phyloP scores from a whole-genome alignment of 2,888 invertebrate species.

The Conomelus anceps region DNA sequence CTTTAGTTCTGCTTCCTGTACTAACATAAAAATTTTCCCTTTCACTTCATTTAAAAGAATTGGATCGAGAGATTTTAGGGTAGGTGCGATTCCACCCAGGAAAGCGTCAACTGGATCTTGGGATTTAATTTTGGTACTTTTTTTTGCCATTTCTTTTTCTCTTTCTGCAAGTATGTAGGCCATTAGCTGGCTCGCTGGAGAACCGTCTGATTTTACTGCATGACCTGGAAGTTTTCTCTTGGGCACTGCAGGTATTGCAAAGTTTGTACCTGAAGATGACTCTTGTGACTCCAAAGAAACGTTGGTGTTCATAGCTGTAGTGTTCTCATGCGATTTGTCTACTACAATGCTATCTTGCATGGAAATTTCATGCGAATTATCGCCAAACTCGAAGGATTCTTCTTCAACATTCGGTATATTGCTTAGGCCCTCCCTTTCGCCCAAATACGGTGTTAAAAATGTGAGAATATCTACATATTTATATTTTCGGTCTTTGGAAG shows the following conservation, averaged over 20 bases:
- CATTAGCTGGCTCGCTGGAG: constrained; percentile 31
- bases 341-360: too few species aligned
- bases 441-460: not conserved
- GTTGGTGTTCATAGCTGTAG: too few species aligned
- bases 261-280: too few species aligned
- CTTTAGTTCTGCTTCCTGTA: not conserved
- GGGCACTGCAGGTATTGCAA: too few species aligned
- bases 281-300: too few species aligned
- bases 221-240: too few species aligned
- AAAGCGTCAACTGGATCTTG: not conserved
- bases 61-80: not conserved
- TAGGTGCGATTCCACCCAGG: not conserved
- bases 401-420: too few species aligned
- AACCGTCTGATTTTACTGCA: constrained; percentile 14
- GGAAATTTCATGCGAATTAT: too few species aligned
- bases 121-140: not conserved
- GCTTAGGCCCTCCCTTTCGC: not conserved
- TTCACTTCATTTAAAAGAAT: not conserved
- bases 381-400: too few species aligned
- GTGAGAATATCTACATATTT: not conserved
- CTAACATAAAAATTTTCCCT: not conserved
- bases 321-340: too few species aligned
- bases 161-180: constrained; percentile 33
- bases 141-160: constrained; percentile 27
- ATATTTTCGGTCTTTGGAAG: not conserved